Evolutionary conservation across 2,113 vertebrate genomes (phyloP), one percentile per base, ranked within the genome.

Genomic region (Dicrurus megarhynchus): DNA sequence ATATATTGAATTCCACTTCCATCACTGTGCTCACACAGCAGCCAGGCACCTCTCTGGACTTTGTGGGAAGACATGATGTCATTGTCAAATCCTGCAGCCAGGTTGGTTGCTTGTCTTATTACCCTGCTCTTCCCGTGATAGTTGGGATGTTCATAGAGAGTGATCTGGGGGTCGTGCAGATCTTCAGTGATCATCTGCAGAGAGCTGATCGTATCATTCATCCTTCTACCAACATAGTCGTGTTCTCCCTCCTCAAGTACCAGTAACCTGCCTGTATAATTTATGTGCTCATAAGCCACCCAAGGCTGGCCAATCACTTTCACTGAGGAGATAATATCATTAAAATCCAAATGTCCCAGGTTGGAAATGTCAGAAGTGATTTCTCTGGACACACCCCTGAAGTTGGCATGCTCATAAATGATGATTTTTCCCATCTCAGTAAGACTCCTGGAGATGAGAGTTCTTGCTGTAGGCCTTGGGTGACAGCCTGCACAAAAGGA

Each of bases 151-250:
- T 97, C 87, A 28, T 91, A 95, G 50, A 96, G 67, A n/a, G 89
- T 91, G 57, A 96, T 92, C 50, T 84, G 73, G 26, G 92, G 96
- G 14, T 87, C 1, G 1, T 26, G 27, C 49, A 96, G 84, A 6
- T 81, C 7, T 67, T 91, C 96, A 32, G 89, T 91, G 63, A 96
- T 96, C 52, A 90, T 0, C 81, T 52, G 50, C 81, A 97, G 65
- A 49, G 95, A 96, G 4, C 64, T 63, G 71, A 96, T 90, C 2
- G 16, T 88, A 8, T 96, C 84, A 46, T 95, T 94, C 71, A 97
- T 68, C 4, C 37, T 3, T 91, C 80, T 44, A 44, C 89, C 92
- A 77, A 95, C 41, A 32, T 21, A 50, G 37, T 49, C 1, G 6
- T 90, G 32, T 1, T 75, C 32, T n/a, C 90, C 93, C 44, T 97